These are phyloP conservation scores for Nymphicus hollandicus DNA, from an alignment of 2,113 vertebrate species.

Conservation along the genomic window DNA sequence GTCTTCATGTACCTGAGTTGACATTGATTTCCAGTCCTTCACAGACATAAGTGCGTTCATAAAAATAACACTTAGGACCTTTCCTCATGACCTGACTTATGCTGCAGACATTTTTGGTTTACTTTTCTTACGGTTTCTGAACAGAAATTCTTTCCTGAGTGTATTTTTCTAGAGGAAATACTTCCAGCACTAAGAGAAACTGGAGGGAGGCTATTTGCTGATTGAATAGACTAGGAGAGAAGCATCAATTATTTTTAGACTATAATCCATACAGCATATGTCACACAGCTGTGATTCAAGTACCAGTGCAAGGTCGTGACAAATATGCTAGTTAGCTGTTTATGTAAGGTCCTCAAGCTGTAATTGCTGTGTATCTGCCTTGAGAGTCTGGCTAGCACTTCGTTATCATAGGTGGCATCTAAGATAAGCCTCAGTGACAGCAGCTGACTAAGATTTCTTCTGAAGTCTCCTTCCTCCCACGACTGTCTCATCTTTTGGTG, in stretches of 20 bases:
- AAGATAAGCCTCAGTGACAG: not conserved
- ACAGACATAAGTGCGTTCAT: not conserved
- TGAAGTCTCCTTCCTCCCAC: not conserved
- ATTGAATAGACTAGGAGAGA: not conserved
- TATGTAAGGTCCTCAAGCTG: not conserved
- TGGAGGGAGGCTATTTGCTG: not conserved
- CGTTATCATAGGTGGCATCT: not conserved
- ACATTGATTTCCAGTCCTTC: not conserved
- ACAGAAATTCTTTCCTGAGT: not conserved
- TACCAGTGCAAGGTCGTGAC: not conserved
- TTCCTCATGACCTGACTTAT: not conserved
- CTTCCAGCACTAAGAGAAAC: not conserved
- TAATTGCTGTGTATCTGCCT: not conserved
- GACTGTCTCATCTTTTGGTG: not conserved
- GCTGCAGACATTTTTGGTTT: not conserved
- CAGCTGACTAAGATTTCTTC: not conserved
- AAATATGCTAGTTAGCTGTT: not conserved
- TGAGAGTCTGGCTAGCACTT: not conserved
- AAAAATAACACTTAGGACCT: rapidly evolving
- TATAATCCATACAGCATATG: not conserved
- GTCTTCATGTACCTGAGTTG: not conserved
- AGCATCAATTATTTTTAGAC: not conserved
- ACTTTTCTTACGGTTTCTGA: not conserved
- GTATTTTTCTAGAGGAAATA: not conserved
- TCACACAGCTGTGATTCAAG: not conserved